Percentiles rank a stretch among this genome's conserved stretches.
Evolutionary conservation across 2,113 vertebrate species (phyloP).

Genomic region (Charina bottae): DNA sequence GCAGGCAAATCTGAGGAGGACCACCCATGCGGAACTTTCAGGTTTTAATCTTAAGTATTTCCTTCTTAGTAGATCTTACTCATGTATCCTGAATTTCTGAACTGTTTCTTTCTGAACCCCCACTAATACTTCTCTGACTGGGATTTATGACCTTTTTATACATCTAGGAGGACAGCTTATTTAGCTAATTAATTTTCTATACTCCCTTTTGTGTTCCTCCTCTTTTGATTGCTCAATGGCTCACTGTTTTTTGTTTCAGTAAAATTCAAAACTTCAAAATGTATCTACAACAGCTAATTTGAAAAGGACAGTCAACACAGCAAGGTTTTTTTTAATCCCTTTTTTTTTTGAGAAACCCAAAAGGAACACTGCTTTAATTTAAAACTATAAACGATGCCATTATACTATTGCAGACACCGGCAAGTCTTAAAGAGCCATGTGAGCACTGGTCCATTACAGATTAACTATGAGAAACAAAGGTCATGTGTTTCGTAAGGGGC

Average conservation of each 20-base stretch:
- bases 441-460: neutral
- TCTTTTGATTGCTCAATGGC: neutral
- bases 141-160: neutral
- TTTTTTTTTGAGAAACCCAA: neutral
- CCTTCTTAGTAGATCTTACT: neutral
- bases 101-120: neutral
- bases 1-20: neutral
- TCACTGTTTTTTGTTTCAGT: neutral
- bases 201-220: neutral
- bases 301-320: neutral
- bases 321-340: neutral
- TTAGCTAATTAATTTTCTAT: neutral
- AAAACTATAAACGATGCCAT: neutral
- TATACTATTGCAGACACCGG: neutral
- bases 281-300: neutral
- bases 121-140: neutral
- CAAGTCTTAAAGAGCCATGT: neutral
- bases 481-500: neutral
- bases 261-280: neutral
- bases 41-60: neutral
- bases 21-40: neutral
- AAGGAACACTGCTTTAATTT: neutral
- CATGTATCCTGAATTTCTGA: neutral
- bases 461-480: neutral
- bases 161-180: neutral